A percentile compares a stretch with the other conserved stretches of the same genome.
phyloP scores from a whole-genome alignment of 2,888 invertebrate genomes.

The Monopis laevigella region DNA sequence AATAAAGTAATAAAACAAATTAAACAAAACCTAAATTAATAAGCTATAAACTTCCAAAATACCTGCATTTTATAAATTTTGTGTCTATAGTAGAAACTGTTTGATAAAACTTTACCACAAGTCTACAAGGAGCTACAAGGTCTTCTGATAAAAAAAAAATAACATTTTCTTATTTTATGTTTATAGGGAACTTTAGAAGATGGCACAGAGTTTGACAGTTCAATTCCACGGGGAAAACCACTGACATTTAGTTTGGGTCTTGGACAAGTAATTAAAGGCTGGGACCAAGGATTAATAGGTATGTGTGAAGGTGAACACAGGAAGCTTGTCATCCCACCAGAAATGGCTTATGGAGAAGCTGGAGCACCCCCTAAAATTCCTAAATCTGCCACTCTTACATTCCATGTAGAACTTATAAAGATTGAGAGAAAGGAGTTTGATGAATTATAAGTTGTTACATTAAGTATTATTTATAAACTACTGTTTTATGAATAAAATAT shows the following conservation, averaged over 20 bases:
- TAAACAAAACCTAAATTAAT: too few relatives aligned
- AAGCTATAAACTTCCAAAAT: too few relatives aligned
- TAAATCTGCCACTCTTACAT: slow-evolving; percentile 78
- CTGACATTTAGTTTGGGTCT: slow-evolving; percentile 83
- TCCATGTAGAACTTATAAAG: slow-evolving; percentile 82
- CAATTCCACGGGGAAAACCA: slow-evolving; percentile 76
- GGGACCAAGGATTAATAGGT: slow-evolving; percentile 89
- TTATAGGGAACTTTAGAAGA: slow-evolving; percentile 82
- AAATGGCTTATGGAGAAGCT: slow-evolving; percentile 82
- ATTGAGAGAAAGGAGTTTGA: slow-evolving; percentile 69
- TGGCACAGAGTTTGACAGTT: slow-evolving; percentile 88
- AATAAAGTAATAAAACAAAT: too few relatives aligned
- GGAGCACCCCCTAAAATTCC: slow-evolving; percentile 89
- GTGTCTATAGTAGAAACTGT: too few relatives aligned
- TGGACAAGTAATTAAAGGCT: slow-evolving; percentile 90
- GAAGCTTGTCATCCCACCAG: slow-evolving; percentile 85
- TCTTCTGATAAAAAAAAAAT: too few relatives aligned
- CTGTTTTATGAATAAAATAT: too few relatives aligned
- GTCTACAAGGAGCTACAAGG: too few relatives aligned
- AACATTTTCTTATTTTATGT: slow-evolving; percentile 8
- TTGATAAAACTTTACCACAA: too few relatives aligned
- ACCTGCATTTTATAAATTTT: too few relatives aligned
- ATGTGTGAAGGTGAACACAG: slow-evolving; percentile 91
- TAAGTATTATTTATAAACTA: too few relatives aligned
- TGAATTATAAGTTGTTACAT: slow-evolving; percentile 54